Evolutionary conservation across 2,113 vertebrate genomes (phyloP), one percentile per base, ranked within the genome.

Genomic region (Pardalotus punctatus): DNA sequence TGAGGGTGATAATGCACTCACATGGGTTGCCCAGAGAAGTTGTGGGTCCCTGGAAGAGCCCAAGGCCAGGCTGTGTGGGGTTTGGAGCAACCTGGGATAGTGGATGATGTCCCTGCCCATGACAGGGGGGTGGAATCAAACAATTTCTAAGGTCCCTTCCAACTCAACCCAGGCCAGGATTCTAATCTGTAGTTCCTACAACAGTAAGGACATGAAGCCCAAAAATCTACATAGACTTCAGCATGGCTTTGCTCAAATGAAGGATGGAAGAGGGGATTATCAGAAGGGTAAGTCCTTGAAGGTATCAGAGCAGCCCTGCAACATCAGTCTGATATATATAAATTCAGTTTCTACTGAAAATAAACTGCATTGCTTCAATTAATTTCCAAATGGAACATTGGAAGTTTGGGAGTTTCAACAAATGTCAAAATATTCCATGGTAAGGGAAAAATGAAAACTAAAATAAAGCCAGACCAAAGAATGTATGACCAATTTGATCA

Each of bases 391-490:
- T 56, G 64, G 81, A 90, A 95, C 91, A 38, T 42, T 78, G 35
- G 51, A 95, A 88, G 6, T 74, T 83, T 22, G 4, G 19, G 56
- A 90, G 42, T 73, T 93, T 90, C 85, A 80, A 64, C 43, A 92
- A 94, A 83, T 21, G n/a, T 95, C 74, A 95, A 88, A 95, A 86
- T 93, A 96, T 93, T 90, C 67, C 94, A 86, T 15, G 6, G 84
- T 71, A 65, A 76, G 51, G 24, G n/a, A 85, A 92, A 95, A 86
- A 86, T 7, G 28, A 92, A 92, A 93, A 54, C 45, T 94, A 80
- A 94, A 93, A 82, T 61, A 88, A 82, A 95, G 74, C 76, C 95
- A 93, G 85, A 83, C 51, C 64, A 95, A 95, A 90, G 47, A 81
- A 88, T 23, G 27, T 67, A 65, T 19, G 47, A 90, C 47, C 43